Percentiles rank a stretch among this genome's conserved stretches.
phyloP scores from a whole-genome alignment of 2,888 invertebrate species.

The Pachliopta kotzebuea region DNA sequence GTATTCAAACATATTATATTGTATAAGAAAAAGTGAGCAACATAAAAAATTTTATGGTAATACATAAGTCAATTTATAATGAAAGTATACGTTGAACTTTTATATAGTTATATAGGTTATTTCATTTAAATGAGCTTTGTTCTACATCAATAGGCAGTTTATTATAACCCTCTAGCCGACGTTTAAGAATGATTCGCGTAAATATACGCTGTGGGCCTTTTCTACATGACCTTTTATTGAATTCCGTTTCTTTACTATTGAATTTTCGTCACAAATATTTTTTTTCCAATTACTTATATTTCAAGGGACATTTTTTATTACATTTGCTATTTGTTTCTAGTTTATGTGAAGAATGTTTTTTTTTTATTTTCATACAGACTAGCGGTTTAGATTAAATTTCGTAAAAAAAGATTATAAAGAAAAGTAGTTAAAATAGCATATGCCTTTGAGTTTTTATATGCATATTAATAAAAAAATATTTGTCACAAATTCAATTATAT shows the following conservation, averaged over 20 bases:
- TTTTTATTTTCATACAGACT: no score
- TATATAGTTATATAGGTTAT: constrained; percentile 6
- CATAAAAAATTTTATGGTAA: no score
- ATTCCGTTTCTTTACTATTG: constrained; percentile 24
- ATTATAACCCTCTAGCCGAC: constrained; percentile 19
- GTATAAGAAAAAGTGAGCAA: no score
- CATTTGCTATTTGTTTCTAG: no score
- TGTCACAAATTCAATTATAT: not conserved
- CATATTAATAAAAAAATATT: not conserved
- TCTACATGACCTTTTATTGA: constrained; percentile 21
- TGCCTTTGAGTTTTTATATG: no score
- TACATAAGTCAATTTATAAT: not conserved
- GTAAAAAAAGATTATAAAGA: no score
- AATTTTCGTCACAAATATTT: not conserved
- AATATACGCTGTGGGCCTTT: constrained; percentile 2
- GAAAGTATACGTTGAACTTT: not conserved
- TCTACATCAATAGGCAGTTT: constrained; percentile 20
- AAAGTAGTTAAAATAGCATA: no score
- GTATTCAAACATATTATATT: constrained; percentile 12
- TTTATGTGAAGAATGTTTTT: no score
- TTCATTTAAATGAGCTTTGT: constrained; percentile 22
- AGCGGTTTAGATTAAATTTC: no score
- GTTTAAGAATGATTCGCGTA: constrained; percentile 18
- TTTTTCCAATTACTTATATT: no score
- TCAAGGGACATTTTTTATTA: no score